Evolutionary conservation across 1,140 invertebrate genomes (phyloP).

Genomic region (Leptopilina clavipes): DNA sequence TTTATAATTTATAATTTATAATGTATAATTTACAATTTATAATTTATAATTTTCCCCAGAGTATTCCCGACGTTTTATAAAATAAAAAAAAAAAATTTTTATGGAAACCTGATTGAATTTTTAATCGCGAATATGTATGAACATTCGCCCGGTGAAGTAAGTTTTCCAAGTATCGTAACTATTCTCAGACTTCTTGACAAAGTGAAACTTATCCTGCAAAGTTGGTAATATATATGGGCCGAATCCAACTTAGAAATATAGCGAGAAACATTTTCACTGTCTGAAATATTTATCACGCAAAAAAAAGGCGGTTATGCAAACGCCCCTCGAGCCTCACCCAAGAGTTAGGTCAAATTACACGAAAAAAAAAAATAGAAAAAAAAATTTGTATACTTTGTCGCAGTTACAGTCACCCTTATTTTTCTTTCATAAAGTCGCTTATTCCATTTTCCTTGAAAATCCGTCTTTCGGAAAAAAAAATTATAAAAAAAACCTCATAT

Average conservation of each 20-base stretch:
- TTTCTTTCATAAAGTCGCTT: background rate
- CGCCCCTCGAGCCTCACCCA: background rate
- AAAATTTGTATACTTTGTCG: background rate
- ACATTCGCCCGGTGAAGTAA: background rate
- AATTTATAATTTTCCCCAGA: too few species aligned
- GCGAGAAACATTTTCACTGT: background rate
- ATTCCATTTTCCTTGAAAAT: background rate
- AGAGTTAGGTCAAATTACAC: background rate
- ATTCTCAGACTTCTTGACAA: slow-evolving; percentile 8
- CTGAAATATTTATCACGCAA: slow-evolving; percentile 6
- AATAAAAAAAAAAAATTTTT: background rate
- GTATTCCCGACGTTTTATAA: too few species aligned
- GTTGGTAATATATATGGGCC: slow-evolving; percentile 7
- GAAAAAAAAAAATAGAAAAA: background rate
- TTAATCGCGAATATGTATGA: slow-evolving; percentile 16
- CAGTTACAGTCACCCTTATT: background rate
- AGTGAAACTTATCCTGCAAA: background rate
- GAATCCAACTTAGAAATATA: slow-evolving; percentile 3
- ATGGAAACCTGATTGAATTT: background rate
- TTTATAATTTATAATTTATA: too few species aligned
- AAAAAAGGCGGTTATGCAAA: slow-evolving; percentile 12
- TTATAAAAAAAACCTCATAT: too few species aligned
- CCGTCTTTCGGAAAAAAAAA: background rate
- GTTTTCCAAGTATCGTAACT: slow-evolving; percentile 15
- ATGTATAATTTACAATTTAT: too few species aligned